Base-by-base conservation (phyloP, 2,797 vertebrate genomes). In the Kryptopterus vitreolus region DNA sequence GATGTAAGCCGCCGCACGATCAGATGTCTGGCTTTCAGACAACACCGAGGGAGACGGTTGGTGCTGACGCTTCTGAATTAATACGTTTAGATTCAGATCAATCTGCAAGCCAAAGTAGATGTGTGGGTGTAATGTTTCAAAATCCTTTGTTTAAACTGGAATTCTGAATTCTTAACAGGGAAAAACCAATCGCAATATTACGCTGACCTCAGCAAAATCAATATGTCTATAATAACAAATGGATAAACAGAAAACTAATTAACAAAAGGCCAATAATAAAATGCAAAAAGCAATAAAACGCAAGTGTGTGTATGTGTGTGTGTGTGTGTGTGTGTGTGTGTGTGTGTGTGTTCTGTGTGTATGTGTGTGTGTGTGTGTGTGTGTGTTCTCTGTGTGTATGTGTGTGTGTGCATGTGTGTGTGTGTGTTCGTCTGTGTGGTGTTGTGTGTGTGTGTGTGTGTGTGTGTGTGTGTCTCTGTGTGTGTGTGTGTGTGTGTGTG, bases 11-110 rank as follows among this genome's bases (percentile, higher is more conserved):
- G 11, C 43, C 22, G 46, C 35, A 55, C 31, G 16, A 59, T 55
- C 55, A 46, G 48, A 77, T 10, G 75, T 82, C 68, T 46, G 48
- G 13, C 52, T 72, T 72, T 63, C 65, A 76, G 73, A 59, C 38
- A 10, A n/a, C 62, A 71, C 52, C 57, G 12, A n/a, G 31, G 31
- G 22, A 73, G 52, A 15, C 12, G 10, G 20, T 72, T 57, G 3
- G 18, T 33, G 48, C 69, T 35, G 29, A 55, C 33, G 69, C 50
- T 53, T 35, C 10, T 12, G 68, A 52, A 33, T 53, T 52, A 48
- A 29, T 26, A 5, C 11, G 10, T 70, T n/a, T 29, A 22, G 70
- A 18, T n/a, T 33, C 35, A n/a, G 20, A 33, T 48, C 15, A 18
- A 29, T 18, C 43, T 26, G 66, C 16, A 18, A 26, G 18, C 1